Percentiles rank a stretch among this genome's conserved stretches.
phyloP scores from a whole-genome alignment of 1,140 invertebrate genomes.

The Zelostemma sp. region DNA sequence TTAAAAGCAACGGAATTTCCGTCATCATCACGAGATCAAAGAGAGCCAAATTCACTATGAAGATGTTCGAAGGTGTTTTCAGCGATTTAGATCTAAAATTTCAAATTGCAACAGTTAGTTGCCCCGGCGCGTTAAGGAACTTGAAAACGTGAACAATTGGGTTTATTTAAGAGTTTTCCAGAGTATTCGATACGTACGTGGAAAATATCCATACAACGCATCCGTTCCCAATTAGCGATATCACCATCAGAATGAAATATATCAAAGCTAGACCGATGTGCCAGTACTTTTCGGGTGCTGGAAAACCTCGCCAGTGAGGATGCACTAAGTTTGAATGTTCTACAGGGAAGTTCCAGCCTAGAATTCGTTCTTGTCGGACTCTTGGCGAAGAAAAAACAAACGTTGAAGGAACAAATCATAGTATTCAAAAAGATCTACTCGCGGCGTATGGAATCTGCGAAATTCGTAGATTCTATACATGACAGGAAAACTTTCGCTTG shows the following conservation, averaged over 20 bases:
- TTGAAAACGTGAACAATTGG: neutral
- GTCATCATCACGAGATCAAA: conserved; percentile 82
- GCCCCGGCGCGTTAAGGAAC: too few relatives aligned
- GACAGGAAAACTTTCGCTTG: too few relatives aligned
- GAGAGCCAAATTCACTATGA: conserved; percentile 82
- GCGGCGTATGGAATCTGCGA: neutral
- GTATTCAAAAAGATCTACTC: neutral
- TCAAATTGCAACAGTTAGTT: neutral
- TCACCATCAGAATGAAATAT: conserved; percentile 78
- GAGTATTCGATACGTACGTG: conserved; percentile 76
- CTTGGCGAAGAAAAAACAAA: neutral
- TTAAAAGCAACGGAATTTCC: conserved; percentile 80
- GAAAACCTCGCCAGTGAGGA: conserved; percentile 79
- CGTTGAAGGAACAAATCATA: neutral
- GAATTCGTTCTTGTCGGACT: conserved; percentile 58
- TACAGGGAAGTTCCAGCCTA: conserved; percentile 79
- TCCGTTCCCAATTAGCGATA: conserved; percentile 81
- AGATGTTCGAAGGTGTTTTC: conserved; percentile 83
- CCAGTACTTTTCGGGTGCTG: conserved; percentile 78
- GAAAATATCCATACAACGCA: conserved; percentile 87
- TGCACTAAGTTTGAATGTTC: conserved; percentile 79
- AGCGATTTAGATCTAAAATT: conserved; percentile 77
- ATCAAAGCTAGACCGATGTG: conserved; percentile 81
- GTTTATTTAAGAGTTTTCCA: neutral
- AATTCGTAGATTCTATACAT: too few relatives aligned